Base-by-base conservation (phyloP, 2,797 vertebrate genomes). In the Phyllotis vaccarum region DNA sequence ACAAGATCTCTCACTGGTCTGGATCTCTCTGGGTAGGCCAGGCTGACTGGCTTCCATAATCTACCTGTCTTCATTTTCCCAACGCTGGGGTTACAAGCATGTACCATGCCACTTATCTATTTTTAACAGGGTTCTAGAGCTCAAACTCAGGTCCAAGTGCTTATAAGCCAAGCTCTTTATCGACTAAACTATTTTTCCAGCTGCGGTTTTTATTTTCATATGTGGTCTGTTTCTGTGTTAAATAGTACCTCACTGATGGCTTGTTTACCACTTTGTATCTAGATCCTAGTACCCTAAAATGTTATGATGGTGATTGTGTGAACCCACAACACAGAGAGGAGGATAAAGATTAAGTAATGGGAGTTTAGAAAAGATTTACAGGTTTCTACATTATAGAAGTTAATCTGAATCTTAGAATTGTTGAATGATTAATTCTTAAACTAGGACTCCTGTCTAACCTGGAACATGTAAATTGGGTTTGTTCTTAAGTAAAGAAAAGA, bases 381-480 rank as follows among this genome's bases (percentile, higher is more conserved):
- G 62, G 85, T 34, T 94, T 70, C 46, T 80, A 34, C 29, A 21
- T 58, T 11, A 85, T 58, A 64, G 52, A 80, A 96, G 82, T 79
- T 96, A 96, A 88, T 70, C 21, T 49, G 24, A 95, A 89, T 95
- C 66, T 89, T 87, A 82, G 96, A 95, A 90, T 22, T 86, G 10
- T 62, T 95, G 52, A 81, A 54, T 82, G 34, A 72, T 72, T 93
- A 88, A 83, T 60, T 62, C 95, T 93, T 90, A 91, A 90, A 96
- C 27, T 76, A 75, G 31, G 81, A 43, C 80, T 94, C 21, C 31
- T 88, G 54, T 74, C 68, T 94, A 88, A 90, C 86, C 52, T 96
- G 27, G 31, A 46, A 81, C 68, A 46, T 81, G 22, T 68, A 74
- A 76, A 62, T 75, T 97, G 6, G 40, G 9, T 91, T 91, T 95